Percentiles rank a stretch among this genome's conserved stretches.
phyloP scores from a whole-genome alignment of 2,797 vertebrate genomes.

The Mallotus villosus region DNA sequence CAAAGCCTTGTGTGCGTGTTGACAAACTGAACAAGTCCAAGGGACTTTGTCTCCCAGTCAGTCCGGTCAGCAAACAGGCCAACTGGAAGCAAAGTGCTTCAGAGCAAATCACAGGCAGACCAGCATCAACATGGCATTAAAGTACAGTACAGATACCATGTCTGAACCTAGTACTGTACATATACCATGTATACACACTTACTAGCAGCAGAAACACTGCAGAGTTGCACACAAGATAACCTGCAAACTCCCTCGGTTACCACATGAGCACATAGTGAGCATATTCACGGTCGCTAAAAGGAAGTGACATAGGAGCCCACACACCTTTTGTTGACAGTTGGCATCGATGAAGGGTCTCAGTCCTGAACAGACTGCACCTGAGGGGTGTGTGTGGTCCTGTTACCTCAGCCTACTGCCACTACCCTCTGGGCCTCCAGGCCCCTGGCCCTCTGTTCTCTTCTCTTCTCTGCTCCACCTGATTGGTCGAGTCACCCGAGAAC shows the following conservation, averaged over 20 bases:
- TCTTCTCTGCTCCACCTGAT: slow-evolving; percentile 32
- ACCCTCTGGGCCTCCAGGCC: not conserved
- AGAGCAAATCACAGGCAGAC: not conserved
- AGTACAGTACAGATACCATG: not conserved
- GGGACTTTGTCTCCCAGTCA: slow-evolving; percentile 27
- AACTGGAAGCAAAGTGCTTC: slow-evolving; percentile 1
- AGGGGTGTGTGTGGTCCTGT: not conserved
- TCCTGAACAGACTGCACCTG: not conserved
- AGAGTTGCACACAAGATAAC: not conserved
- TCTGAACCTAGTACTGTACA: too few species aligned
- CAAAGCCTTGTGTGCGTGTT: slow-evolving; percentile 17
- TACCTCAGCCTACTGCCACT: not conserved
- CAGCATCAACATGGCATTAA: not conserved
- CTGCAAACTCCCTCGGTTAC: not conserved
- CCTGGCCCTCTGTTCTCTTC: not conserved
- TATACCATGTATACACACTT: not conserved
- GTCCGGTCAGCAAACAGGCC: slow-evolving; percentile 10
- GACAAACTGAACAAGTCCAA: not conserved
- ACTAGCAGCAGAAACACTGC: not conserved
- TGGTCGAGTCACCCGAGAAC: slow-evolving; percentile 50
- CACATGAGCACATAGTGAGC: too few species aligned
- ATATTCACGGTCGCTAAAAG: not conserved
- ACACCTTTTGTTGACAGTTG: too few species aligned
- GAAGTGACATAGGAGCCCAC: not conserved
- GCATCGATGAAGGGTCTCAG: not conserved